Conservation (phyloP, 1,140 invertebrate species). For the Lucilia sericata region DNA sequence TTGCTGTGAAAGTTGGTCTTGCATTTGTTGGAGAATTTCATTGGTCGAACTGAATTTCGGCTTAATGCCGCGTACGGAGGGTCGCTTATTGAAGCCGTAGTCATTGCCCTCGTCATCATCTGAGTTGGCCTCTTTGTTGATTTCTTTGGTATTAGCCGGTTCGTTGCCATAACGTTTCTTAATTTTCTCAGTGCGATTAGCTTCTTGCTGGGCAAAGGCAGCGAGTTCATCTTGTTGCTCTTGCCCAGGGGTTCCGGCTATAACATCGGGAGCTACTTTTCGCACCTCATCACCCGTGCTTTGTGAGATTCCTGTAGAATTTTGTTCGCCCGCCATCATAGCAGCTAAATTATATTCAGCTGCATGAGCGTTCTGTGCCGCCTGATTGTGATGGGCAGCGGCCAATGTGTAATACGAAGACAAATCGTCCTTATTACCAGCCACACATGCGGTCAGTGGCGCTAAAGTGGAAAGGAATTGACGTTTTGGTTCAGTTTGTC, state of each 20-base stretch:
- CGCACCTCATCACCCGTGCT: constrained; percentile 62
- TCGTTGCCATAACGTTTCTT: constrained; percentile 77
- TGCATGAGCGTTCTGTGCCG: constrained; percentile 68
- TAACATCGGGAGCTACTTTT: constrained; percentile 78
- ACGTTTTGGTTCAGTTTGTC: constrained; percentile 71
- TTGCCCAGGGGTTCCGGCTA: constrained; percentile 78
- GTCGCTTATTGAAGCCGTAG: constrained; percentile 88
- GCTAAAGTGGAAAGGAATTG: constrained; percentile 82
- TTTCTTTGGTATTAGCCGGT: constrained; percentile 69
- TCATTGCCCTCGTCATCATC: constrained; percentile 86
- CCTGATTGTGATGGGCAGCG: constrained; percentile 68
- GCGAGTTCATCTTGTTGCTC: constrained; percentile 79
- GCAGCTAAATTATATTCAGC: constrained; percentile 77
- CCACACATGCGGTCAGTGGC: constrained; percentile 80
- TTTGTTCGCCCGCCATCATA: constrained; percentile 71
- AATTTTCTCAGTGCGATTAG: constrained; percentile 82
- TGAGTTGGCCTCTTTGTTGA: constrained; percentile 66
- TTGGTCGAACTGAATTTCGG: constrained; percentile 77
- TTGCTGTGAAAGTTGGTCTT: constrained; percentile 75
- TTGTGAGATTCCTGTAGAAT: constrained; percentile 50
- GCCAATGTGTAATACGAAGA: constrained; percentile 78
- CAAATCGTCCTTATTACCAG: constrained; percentile 74
- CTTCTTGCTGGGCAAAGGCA: constrained; percentile 86
- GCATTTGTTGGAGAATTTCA: constrained; percentile 85
- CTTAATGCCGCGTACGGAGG: constrained; percentile 80